Evolutionary conservation across 2,113 vertebrate genomes (phyloP).

Genomic region (Phasianus colchicus): DNA sequence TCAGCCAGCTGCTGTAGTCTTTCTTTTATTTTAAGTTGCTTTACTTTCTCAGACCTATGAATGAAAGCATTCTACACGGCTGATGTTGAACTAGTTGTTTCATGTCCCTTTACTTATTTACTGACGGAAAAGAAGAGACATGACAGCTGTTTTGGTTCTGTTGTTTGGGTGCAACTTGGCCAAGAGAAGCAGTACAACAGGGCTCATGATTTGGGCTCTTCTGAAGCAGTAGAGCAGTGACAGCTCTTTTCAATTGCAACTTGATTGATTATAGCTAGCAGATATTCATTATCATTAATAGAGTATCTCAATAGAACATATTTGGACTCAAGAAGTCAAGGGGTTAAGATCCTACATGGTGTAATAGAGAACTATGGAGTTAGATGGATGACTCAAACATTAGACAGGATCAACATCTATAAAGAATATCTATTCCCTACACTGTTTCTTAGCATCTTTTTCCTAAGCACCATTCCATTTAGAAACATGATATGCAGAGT

Average conservation of each 20-base stretch:
- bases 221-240: not conserved
- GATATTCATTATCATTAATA: not conserved
- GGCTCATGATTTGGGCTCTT: not conserved
- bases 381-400: not conserved
- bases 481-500: not conserved
- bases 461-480: not conserved
- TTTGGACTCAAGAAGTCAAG: not conserved
- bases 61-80: not conserved
- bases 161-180: not conserved
- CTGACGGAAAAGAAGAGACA: slow-evolving; percentile 6
- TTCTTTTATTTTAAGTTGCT: slow-evolving; percentile 27
- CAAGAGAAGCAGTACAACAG: not conserved
- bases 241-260: not conserved
- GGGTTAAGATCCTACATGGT: not conserved
- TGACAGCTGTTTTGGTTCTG: not conserved
- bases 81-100: not conserved
- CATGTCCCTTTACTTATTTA: not conserved
- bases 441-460: not conserved
- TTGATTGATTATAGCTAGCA: not conserved
- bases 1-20: slow-evolving; percentile 31
- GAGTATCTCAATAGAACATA: not conserved
- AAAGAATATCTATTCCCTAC: not conserved
- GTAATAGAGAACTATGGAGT: not conserved
- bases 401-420: not conserved
- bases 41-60: not conserved